These are phyloP conservation scores for Athene cunicularia DNA, from an alignment of 2,113 vertebrate genomes.

Conservation along the genomic window DNA sequence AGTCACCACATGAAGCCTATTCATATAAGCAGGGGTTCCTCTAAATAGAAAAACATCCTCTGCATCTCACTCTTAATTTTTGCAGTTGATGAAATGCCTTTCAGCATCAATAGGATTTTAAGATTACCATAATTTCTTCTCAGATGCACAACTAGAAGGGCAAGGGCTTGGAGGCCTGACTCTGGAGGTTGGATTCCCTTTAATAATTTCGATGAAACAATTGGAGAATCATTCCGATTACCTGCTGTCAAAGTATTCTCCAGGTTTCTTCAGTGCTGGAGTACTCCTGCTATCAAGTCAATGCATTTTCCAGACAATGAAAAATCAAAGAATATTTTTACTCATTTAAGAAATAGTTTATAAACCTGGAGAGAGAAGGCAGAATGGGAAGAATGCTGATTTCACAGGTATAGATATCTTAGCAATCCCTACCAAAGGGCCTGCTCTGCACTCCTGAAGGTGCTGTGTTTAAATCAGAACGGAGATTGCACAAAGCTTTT, in stretches of 20 bases:
- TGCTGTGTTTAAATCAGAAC: not conserved
- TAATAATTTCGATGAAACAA: constrained; percentile 59
- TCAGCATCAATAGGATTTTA: constrained; percentile 73
- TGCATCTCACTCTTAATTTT: constrained; percentile 69
- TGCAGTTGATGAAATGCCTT: constrained; percentile 68
- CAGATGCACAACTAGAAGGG: constrained; percentile 41
- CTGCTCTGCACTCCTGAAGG: not conserved
- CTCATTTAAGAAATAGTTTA: not conserved
- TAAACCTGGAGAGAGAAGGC: not conserved
- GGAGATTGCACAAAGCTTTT: not conserved
- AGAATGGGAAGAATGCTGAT: not conserved
- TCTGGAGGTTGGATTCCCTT: constrained; percentile 31
- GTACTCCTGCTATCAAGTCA: not conserved
- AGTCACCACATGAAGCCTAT: constrained; percentile 63
- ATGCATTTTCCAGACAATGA: constrained; percentile 18
- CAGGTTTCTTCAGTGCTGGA: not conserved
- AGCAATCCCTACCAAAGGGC: not conserved
- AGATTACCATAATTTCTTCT: constrained; percentile 72
- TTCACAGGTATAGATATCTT: not conserved
- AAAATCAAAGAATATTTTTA: constrained; percentile 26
- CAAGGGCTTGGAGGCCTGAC: constrained; percentile 38
- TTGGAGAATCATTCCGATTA: constrained; percentile 43
- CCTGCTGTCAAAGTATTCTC: constrained; percentile 32
- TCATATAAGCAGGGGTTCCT: constrained; percentile 63
- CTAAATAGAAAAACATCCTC: constrained; percentile 63